Evolutionary conservation across 2,797 vertebrate species (phyloP).

Genomic region (Sebastes nivosus): DNA sequence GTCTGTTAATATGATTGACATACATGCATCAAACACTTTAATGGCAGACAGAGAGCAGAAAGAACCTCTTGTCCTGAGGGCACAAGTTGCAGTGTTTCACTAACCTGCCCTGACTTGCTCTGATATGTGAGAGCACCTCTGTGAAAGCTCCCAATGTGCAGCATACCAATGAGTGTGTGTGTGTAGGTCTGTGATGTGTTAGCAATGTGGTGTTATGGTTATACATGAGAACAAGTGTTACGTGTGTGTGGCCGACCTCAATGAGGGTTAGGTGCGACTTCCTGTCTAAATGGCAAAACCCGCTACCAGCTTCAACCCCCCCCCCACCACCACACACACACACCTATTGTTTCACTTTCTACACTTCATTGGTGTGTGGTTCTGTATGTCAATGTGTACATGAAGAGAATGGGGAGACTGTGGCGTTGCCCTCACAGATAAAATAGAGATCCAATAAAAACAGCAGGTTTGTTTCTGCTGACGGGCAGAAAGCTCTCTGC

Average conservation of each 20-base stretch:
- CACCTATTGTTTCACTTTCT: neutral
- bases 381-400: neutral
- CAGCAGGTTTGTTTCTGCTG: constrained; percentile 64
- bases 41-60: constrained; percentile 8
- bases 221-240: constrained; percentile 17
- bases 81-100: neutral
- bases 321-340: no score
- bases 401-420: neutral
- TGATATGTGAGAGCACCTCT: constrained; percentile 24
- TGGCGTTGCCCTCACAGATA: constrained; percentile 11
- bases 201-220: constrained; percentile 5
- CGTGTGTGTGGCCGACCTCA: constrained; percentile 5
- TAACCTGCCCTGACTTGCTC: constrained; percentile 39
- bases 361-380: neutral
- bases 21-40: neutral
- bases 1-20: neutral
- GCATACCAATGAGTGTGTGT: neutral
- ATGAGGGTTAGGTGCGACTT: constrained; percentile 31
- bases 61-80: constrained; percentile 7
- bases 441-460: constrained; percentile 57
- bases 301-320: neutral
- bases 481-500: constrained; percentile 47
- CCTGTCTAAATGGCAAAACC: constrained; percentile 1
- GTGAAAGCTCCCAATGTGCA: neutral
- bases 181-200: constrained; percentile 10